Evolutionary conservation across 2,797 vertebrate genomes (phyloP).

Genomic region (Cyclura pinguis): DNA sequence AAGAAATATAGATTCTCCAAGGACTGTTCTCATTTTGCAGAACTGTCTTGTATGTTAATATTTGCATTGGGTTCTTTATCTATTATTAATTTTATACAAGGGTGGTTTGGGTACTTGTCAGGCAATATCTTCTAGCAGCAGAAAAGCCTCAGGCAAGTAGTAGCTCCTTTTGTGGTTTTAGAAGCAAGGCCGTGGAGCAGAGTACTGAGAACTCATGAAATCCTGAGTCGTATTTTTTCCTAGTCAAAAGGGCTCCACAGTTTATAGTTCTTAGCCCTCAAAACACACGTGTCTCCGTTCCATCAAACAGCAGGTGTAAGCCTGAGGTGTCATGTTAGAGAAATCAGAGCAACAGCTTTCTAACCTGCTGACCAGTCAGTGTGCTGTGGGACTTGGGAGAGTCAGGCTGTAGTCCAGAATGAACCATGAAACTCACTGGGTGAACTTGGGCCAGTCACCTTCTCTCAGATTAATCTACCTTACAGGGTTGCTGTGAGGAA

Average conservation of each 20-base stretch:
- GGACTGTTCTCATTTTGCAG: slow-evolving; percentile 55
- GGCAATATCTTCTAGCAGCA: neutral
- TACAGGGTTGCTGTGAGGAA: neutral
- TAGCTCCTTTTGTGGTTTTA: neutral
- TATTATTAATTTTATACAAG: neutral
- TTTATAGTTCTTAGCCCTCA: neutral
- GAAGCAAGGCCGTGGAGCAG: neutral
- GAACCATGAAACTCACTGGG: neutral
- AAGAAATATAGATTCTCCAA: slow-evolving; percentile 54
- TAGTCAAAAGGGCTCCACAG: neutral
- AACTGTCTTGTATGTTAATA: slow-evolving; percentile 11
- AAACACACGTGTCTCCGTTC: neutral
- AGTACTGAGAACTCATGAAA: neutral
- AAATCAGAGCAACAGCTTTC: neutral
- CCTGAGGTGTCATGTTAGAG: neutral
- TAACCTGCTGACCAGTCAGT: neutral
- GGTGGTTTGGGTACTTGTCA: neutral
- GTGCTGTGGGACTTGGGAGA: neutral
- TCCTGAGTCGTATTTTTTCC: neutral
- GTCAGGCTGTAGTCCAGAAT: neutral
- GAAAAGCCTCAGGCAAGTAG: neutral
- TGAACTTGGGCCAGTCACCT: neutral
- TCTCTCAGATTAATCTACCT: neutral
- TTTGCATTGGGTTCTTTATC: slow-evolving; percentile 46
- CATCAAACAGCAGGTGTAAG: neutral